Evolutionary conservation across 1,140 invertebrate genomes (phyloP), one percentile per base, ranked within the genome.

Genomic region (Cotesia chilonis): DNA sequence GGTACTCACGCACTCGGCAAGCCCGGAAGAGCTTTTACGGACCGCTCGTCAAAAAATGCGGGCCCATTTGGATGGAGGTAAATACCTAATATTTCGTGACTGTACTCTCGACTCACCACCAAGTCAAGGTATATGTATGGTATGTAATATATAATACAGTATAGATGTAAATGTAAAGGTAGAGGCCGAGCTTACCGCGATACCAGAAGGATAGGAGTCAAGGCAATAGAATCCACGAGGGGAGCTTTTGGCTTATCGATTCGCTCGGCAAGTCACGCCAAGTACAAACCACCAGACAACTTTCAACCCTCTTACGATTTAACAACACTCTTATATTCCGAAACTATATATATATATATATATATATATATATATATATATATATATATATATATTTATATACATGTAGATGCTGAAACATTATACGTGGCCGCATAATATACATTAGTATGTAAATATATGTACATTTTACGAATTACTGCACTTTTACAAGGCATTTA

Each of bases 191-290:
- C 68, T 72, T 59, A 66, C 68, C 66, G 66, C 68, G 67, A 73
- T 60, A 52, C 63, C 64, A 20, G 71, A 9, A 28, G 28, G 28
- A 28, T 28, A 28, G 2, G 41, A 47, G 41, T 47, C 41, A 10
- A 6, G 41, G 41, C 10, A 47, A 7, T 47, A 55, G 57, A 35
- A 36, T 47, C 61, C 57, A 59, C 65, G 51, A 36, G 17, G 70
- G 63, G 52, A 71, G 61, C 61, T 47, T 38, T 17, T 65, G 47
- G 51, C 70, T 71, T 71, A 71, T 71, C 61, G 70, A 71, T 68
- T 71, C 54, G 70, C 54, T 37, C n/a, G 28, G 47, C 61, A 37
- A 66, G 72, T 68, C 66, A 68, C 66, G 66, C 51, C 28, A 68
- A 68, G 66, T 55, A 12, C 7, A 28, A 55, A 28, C 28, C 14